Percentiles rank a stretch among this genome's conserved stretches.
Evolutionary conservation across 2,888 invertebrate genomes (phyloP).

Genomic region (Leptinotarsa haldemani): DNA sequence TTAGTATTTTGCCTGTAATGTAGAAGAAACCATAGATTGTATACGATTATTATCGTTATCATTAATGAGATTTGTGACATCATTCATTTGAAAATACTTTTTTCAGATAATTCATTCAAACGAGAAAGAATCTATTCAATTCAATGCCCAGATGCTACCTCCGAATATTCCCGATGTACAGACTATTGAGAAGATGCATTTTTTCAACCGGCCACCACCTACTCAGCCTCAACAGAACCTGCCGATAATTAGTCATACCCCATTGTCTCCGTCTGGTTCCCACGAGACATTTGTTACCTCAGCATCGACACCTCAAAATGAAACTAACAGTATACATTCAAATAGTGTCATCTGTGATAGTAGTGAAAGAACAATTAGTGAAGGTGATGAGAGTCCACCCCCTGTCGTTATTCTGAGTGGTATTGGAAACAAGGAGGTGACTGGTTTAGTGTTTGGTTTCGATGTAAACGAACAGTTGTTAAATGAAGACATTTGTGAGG

Average conservation of each 20-base stretch:
- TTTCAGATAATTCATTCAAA: constrained; percentile 55
- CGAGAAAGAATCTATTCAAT: constrained; percentile 52
- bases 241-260: constrained; percentile 1
- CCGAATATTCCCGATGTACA: constrained; percentile 66
- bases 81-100: background rate
- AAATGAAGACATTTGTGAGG: constrained; percentile 65
- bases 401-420: constrained; percentile 81
- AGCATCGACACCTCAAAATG: constrained; percentile 22
- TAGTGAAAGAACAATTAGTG: constrained; percentile 45
- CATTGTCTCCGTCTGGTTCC: background rate
- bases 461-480: constrained; percentile 81
- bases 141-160: constrained; percentile 58
- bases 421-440: constrained; percentile 68
- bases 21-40: no score
- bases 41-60: no score
- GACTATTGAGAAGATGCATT: constrained; percentile 68
- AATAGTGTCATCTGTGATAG: constrained; percentile 52
- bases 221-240: constrained; percentile 16
- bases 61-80: no score
- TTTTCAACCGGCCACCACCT: constrained; percentile 59
- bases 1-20: no score
- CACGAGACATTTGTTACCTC: constrained; percentile 2
- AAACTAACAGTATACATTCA: constrained; percentile 31
- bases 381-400: constrained; percentile 66
- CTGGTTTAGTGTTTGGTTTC: constrained; percentile 83